Evolutionary conservation across 1,140 invertebrate genomes (phyloP).

Genomic region (Daktulosphaira vitifoliae): DNA sequence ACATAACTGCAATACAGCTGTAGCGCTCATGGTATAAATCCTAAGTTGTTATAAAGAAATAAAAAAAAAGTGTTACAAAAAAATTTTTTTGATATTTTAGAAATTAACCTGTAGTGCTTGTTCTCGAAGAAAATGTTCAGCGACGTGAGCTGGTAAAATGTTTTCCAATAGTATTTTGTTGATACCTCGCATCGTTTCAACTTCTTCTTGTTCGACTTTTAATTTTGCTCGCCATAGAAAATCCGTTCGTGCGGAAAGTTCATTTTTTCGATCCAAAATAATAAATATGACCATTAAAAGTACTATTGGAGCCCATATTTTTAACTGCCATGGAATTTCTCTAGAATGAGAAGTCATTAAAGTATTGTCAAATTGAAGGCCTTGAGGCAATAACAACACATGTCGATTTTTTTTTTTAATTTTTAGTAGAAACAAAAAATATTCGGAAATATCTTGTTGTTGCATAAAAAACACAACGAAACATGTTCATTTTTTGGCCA

Average conservation of each 20-base stretch:
- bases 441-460: not conserved
- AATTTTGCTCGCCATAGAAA: slow-evolving; percentile 89
- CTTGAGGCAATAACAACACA: not conserved
- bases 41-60: slow-evolving; percentile 44
- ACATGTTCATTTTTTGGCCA: no score
- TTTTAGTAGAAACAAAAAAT: not conserved
- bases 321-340: slow-evolving; percentile 55
- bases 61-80: not conserved
- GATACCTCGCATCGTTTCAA: slow-evolving; percentile 88
- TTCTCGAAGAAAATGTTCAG: slow-evolving; percentile 76
- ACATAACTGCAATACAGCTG: slow-evolving; percentile 91
- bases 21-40: slow-evolving; percentile 93
- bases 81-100: not conserved
- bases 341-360: slow-evolving; percentile 46
- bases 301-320: slow-evolving; percentile 53
- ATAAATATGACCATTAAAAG: slow-evolving; percentile 56
- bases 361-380: not conserved
- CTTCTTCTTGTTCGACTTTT: slow-evolving; percentile 84
- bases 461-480: not conserved
- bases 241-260: slow-evolving; percentile 77
- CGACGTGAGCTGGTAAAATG: slow-evolving; percentile 91
- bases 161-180: slow-evolving; percentile 93
- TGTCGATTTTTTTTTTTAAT: not conserved
- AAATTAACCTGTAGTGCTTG: slow-evolving; percentile 52
- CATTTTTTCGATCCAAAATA: slow-evolving; percentile 72